Conservation (phyloP, 2,113 vertebrate species). For the Phyllopteryx taeniolatus region DNA sequence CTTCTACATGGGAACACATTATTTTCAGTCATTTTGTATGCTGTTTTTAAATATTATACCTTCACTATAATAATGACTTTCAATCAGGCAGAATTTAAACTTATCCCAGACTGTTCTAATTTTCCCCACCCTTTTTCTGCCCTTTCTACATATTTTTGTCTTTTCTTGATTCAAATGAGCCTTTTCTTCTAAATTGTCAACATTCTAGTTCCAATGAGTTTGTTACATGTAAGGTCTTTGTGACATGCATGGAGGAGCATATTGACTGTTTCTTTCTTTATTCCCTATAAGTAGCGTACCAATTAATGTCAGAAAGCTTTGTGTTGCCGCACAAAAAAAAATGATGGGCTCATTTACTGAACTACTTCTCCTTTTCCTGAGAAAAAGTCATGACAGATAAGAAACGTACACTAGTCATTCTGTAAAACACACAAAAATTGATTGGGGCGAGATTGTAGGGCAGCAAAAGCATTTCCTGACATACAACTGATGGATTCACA, state of each 20-base stretch:
- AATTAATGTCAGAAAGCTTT: constrained; percentile 62
- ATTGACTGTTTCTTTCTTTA: constrained; percentile 46
- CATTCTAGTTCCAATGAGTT: constrained; percentile 36
- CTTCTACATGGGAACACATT: too few species aligned
- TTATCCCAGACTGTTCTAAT: neutral
- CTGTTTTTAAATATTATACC: too few species aligned
- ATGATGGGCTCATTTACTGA: constrained; percentile 52
- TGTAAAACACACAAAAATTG: constrained; percentile 45
- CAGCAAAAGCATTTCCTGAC: constrained; percentile 59
- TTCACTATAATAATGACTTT: neutral
- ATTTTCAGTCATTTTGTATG: too few species aligned
- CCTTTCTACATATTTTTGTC: constrained; percentile 4
- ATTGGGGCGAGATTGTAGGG: constrained; percentile 46
- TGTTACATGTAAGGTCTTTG: constrained; percentile 42
- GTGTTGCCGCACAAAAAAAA: constrained; percentile 38
- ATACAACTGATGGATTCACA: constrained; percentile 55
- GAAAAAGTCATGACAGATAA: constrained; percentile 61
- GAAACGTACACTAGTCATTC: constrained; percentile 40
- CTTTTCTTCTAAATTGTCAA: constrained; percentile 33
- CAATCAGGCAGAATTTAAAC: constrained; percentile 1
- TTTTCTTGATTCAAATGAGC: constrained; percentile 16
- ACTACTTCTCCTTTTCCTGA: constrained; percentile 39
- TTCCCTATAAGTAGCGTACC: constrained; percentile 48
- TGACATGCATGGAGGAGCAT: constrained; percentile 47
- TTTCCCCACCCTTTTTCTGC: neutral